These are phyloP conservation scores for Acanthisitta chloris DNA, from an alignment of 2,113 vertebrate genomes.

Conservation along the genomic window DNA sequence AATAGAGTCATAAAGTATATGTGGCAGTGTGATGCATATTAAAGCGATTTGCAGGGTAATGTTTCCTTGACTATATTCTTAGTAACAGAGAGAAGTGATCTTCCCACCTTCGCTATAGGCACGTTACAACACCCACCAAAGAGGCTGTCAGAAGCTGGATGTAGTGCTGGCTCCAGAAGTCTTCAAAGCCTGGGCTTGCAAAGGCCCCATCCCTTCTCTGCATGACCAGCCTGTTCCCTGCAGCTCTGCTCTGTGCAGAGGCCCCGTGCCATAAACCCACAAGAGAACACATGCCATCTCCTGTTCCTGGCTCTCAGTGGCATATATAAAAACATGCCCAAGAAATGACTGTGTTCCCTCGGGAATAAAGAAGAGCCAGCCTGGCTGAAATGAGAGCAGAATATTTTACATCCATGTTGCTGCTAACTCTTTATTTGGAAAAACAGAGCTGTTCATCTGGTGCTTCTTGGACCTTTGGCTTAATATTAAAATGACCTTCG, in stretches of 20 bases:
- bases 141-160: background rate
- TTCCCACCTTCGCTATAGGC: background rate
- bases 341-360: slow-evolving; percentile 25
- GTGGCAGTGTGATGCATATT: slow-evolving; percentile 42
- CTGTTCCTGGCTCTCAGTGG: background rate
- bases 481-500: background rate
- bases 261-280: rapidly evolving
- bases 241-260: background rate
- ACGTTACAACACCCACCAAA: rapidly evolving
- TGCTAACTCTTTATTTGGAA: slow-evolving; percentile 46
- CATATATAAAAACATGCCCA: slow-evolving; percentile 12
- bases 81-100: slow-evolving; percentile 13
- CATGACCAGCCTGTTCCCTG: background rate
- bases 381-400: slow-evolving; percentile 21
- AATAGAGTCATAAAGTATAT: slow-evolving; percentile 39
- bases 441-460: background rate
- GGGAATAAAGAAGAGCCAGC: slow-evolving; percentile 7
- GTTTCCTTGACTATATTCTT: slow-evolving; percentile 44
- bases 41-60: slow-evolving; percentile 22
- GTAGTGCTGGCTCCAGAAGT: background rate
- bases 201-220: background rate
- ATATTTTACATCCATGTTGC: background rate
- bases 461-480: slow-evolving; percentile 9
- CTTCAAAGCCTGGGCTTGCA: background rate
- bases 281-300: background rate